Conservation (phyloP, 1,140 invertebrate genomes). For the Psix sp. region DNA sequence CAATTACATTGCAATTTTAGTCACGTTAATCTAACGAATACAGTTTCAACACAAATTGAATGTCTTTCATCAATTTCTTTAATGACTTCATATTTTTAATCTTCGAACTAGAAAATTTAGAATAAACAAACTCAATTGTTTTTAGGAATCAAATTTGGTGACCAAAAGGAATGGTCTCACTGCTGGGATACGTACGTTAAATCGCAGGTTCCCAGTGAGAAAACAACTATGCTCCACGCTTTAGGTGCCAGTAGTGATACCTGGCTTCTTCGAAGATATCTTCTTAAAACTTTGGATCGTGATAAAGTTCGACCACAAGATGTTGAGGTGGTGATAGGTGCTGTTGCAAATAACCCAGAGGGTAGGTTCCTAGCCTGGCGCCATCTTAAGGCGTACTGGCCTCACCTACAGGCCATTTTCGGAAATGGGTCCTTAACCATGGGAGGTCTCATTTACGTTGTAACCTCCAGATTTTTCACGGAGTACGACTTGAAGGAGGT, state of each 20-base stretch:
- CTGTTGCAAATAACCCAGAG: slow-evolving; percentile 84
- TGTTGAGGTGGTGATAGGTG: slow-evolving; percentile 81
- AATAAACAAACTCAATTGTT: slow-evolving; percentile 18
- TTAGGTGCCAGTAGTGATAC: slow-evolving; percentile 84
- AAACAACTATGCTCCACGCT: slow-evolving; percentile 82
- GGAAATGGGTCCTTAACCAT: slow-evolving; percentile 83
- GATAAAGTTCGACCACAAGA: slow-evolving; percentile 84
- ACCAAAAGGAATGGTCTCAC: slow-evolving; percentile 84
- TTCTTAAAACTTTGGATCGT: slow-evolving; percentile 81
- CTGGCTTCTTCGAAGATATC: slow-evolving; percentile 85
- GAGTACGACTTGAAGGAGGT: slow-evolving; percentile 86
- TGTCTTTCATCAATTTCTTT: neutral
- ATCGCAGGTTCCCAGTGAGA: slow-evolving; percentile 83
- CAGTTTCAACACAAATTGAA: too few species aligned
- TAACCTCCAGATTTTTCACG: slow-evolving; percentile 83
- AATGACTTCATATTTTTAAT: neutral
- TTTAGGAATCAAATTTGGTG: slow-evolving; percentile 80
- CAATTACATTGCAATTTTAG: too few species aligned
- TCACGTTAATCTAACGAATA: too few species aligned
- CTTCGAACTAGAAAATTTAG: too few species aligned
- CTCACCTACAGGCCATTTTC: slow-evolving; percentile 80
- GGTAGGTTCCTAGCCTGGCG: slow-evolving; percentile 86
- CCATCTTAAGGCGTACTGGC: slow-evolving; percentile 86
- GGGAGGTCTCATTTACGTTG: slow-evolving; percentile 82
- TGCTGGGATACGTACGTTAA: slow-evolving; percentile 85